Evolutionary conservation across 1,140 invertebrate genomes (phyloP).

Genomic region (Drosophila simulans): DNA sequence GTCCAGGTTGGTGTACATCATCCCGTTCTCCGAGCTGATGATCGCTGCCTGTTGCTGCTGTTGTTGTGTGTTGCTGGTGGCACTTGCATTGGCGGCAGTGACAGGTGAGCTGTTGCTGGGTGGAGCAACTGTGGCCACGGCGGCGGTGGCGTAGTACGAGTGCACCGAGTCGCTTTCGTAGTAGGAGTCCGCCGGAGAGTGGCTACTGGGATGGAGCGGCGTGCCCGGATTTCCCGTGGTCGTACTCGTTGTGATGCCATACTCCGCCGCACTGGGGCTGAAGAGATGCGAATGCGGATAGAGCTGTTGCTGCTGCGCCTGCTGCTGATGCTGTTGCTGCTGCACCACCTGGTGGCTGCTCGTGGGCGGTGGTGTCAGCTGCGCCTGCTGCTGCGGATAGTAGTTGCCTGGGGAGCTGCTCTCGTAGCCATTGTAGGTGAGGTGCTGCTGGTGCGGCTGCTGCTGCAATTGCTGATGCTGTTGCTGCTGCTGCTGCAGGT

Average conservation of each 20-base stretch:
- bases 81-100: conserved; percentile 61
- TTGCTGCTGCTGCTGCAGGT: conserved; percentile 50
- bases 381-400: conserved; percentile 50
- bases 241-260: conserved; percentile 77
- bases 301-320: conserved; percentile 53
- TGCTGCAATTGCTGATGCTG: conserved; percentile 56
- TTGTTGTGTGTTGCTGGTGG: conserved; percentile 57
- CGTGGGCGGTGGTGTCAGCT: conserved; percentile 51
- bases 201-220: conserved; percentile 72
- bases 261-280: conserved; percentile 83
- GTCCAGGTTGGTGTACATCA: conserved; percentile 96
- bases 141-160: conserved; percentile 79
- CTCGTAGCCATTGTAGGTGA: conserved; percentile 50
- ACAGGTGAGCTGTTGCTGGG: conserved; percentile 84
- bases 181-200: conserved; percentile 79
- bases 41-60: conserved; percentile 85
- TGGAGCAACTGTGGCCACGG: conserved; percentile 74
- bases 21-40: conserved; percentile 92
- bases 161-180: conserved; percentile 81
- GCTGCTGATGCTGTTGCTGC: conserved; percentile 49
- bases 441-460: conserved; percentile 42
- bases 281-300: conserved; percentile 81
- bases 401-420: conserved; percentile 59
- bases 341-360: conserved; percentile 44
- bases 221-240: conserved; percentile 52